Percentiles rank a stretch among this genome's conserved stretches.
Conservation (phyloP, 1,140 invertebrate species). For the Drosophila novamexicana region DNA sequence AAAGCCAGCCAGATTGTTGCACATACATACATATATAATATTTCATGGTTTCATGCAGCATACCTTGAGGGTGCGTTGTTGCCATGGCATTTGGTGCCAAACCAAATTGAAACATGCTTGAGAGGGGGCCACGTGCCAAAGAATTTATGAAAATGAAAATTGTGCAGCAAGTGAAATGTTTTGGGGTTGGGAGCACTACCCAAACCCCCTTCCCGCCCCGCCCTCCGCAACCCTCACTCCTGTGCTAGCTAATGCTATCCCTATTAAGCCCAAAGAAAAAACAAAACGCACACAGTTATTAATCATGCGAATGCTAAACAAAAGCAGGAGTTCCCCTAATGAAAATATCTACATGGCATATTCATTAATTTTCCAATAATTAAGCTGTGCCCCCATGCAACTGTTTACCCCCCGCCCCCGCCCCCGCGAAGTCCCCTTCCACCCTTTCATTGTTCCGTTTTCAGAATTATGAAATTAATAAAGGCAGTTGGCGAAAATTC, state of each 20-base stretch:
- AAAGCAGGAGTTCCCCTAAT: constrained; percentile 27
- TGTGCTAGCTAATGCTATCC: too few species aligned
- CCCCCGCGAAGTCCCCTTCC: not conserved
- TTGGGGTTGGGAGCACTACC: not conserved
- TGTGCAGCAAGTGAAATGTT: constrained; percentile 18
- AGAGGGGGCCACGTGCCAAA: not conserved
- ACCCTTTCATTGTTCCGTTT: constrained; percentile 32
- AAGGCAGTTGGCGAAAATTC: constrained; percentile 63
- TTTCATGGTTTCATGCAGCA: constrained; percentile 46
- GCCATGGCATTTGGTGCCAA: constrained; percentile 16
- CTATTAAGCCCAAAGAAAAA: constrained; percentile 8
- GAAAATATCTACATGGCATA: constrained; percentile 75
- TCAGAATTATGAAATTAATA: constrained; percentile 81
- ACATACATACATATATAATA: constrained; percentile 22
- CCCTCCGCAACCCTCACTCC: not conserved
- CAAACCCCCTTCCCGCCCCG: not conserved
- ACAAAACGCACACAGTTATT: constrained; percentile 41
- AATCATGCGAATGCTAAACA: constrained; percentile 64
- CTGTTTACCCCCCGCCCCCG: not conserved
- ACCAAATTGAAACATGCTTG: constrained; percentile 23
- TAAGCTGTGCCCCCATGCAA: constrained; percentile 45
- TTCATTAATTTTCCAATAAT: constrained; percentile 83
- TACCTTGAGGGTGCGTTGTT: constrained; percentile 34
- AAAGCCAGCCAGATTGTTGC: constrained; percentile 40
- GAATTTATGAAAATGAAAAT: constrained; percentile 43